Base-by-base conservation (phyloP, 2,888 invertebrate species). In the Sarcophaga carnaria region DNA sequence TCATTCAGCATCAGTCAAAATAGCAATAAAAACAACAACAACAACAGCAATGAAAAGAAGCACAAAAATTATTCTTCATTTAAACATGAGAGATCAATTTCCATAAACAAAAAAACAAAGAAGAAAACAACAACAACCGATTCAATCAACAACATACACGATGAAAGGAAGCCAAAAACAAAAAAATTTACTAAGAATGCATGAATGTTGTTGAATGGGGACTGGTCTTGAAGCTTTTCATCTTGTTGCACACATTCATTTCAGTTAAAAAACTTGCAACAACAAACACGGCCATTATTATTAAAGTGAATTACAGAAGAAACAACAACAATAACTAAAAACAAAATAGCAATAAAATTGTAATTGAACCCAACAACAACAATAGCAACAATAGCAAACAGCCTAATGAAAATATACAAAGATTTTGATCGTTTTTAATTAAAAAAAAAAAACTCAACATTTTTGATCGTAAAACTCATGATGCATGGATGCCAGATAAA, bases 81-180 rank as follows among this genome's bases (percentile, higher is more conserved):
- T 83, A 86, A 80, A 80, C 86, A 86, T 86, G 71, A 77, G 83
- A 86, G 83, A 86, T 86, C 86, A 87, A 84, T 84, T 87, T 71
- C 81, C 75, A 71, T 86, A 69, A 59, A 59, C 59, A 74, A 69
- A 25, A 74, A 22, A 25, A 20, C 17, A 25, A 75, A 4, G 8
- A 10, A 10, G 8, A 37, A 37, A 37, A 37, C 22, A 22, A 37
- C 66, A 76, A 74, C 80, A 67, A 71, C 45, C 69, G 76, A 70
- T 66, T 79, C 75, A 75, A 71, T 79, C 75, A 76, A 49, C 62
- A 37, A 45, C 25, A 37, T 20, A 59, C 60, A 82, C 45, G 12
- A n/a, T 6, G 12, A 27, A 60, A 69, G 17, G 47, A 70, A 62
- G 63, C 70, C 45, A 22, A 70, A 70, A 69, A 64, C 20, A 8